Evolutionary conservation across 1,140 invertebrate species (phyloP).

Genomic region (Leptinotarsa lineolata): DNA sequence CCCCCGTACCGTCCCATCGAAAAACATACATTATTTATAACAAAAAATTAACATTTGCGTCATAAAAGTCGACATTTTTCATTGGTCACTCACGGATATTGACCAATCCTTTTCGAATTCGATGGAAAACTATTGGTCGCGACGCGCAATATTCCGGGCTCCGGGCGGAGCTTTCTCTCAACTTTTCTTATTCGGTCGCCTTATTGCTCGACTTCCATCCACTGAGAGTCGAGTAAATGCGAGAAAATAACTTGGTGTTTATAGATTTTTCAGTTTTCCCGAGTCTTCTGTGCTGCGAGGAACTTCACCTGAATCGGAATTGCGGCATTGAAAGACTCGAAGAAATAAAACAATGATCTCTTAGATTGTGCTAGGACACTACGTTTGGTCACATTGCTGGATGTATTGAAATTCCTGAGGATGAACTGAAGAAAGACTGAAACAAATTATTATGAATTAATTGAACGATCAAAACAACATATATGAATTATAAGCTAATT

Average conservation of each 20-base stretch:
- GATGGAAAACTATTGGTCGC: conserved; percentile 42
- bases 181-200: conserved; percentile 47
- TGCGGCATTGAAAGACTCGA: conserved; percentile 10
- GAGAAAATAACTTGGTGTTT: conserved; percentile 42
- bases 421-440: too few relatives aligned
- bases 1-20: conserved; percentile 33
- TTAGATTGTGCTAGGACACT: not conserved
- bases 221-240: conserved; percentile 38
- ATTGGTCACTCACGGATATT: conserved; percentile 44
- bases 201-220: conserved; percentile 47
- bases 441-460: too few relatives aligned
- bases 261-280: conserved; percentile 39
- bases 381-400: too few relatives aligned
- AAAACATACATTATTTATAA: conserved; percentile 49
- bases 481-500: too few relatives aligned
- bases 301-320: conserved; percentile 34
- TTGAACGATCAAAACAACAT: too few relatives aligned
- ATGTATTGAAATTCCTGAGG: too few relatives aligned
- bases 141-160: conserved; percentile 33
- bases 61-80: conserved; percentile 40
- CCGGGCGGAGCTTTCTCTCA: conserved; percentile 42
- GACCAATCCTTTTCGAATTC: conserved; percentile 43
- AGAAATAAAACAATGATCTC: conserved; percentile 13
- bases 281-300: not conserved
- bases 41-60: conserved; percentile 45